Percentiles rank a stretch among this genome's conserved stretches.
These are phyloP conservation scores for Galagoides demidoff DNA, from an alignment of 2,797 vertebrate species.

Conservation along the genomic window DNA sequence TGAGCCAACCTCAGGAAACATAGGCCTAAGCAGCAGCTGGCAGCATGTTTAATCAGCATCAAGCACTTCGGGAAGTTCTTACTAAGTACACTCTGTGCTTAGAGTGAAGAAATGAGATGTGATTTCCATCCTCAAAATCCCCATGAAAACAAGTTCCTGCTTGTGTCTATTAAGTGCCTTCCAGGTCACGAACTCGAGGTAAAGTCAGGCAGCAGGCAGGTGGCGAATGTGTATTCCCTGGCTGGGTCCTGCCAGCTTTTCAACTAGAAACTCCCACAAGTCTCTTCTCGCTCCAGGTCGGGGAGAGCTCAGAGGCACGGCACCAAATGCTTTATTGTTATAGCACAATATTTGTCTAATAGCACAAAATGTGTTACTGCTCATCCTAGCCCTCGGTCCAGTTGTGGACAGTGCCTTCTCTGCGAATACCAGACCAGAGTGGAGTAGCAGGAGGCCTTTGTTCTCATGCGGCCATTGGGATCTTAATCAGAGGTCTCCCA, in stretches of 20 bases:
- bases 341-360: background rate
- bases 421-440: background rate
- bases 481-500: background rate
- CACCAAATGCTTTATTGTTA: background rate
- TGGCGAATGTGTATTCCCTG: background rate
- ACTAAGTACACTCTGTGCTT: background rate
- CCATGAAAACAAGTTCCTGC: background rate
- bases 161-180: background rate
- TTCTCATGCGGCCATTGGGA: background rate
- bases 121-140: background rate
- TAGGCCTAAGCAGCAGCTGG: background rate
- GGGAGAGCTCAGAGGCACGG: background rate
- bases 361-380: background rate
- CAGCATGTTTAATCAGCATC: background rate
- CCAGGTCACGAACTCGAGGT: background rate
- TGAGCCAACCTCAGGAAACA: background rate
- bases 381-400: background rate
- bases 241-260: background rate
- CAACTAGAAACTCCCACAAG: background rate
- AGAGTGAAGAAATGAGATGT: background rate
- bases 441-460: background rate
- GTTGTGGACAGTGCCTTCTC: background rate
- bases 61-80: background rate
- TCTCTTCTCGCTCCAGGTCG: background rate
- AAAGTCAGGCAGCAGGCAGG: background rate